Base-by-base conservation (phyloP, 2,113 vertebrate species). In the Pelmatolapia mariae region DNA sequence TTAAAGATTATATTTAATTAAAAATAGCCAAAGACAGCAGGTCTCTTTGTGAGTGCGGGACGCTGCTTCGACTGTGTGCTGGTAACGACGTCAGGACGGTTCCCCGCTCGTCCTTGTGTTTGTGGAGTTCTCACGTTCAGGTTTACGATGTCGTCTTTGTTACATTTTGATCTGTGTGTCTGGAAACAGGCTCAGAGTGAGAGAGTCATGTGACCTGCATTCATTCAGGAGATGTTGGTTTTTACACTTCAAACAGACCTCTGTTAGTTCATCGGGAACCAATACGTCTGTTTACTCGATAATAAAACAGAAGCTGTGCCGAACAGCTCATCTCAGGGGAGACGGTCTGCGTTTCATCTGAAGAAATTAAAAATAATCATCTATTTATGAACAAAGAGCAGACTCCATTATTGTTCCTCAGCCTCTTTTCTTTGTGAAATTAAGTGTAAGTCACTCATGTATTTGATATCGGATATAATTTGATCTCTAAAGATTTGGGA, bases 361-460 rank as follows among this genome's bases (percentile, higher is more conserved):
- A 96, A 94, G 94, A 94, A 96, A 96, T 96, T 95, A 95, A 95
- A 95, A 96, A 94, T 95, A 96, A 96, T 96, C 86, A 94, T 95
- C 93, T 96, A 92, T 95, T 96, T 95, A 95, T 94, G 95, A 95
- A 96, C 94, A 95, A 95, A 95, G 93, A 88, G 84, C 86, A 82
- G 31, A 83, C 76, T 94, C 90, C 92, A 91, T 94, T 93, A 93
- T 85, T 47, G 82, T 68, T 82, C 84, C 76, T 82, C 79, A 45
- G 54, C 81, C 56, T 73, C 84, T 89, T 87, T 88, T 80, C 90
- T 93, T 89, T 94, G 87, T 87, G 80, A 96, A 95, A 93, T 89
- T 82, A 92, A 91, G 87, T 66, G 79, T 36, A 93, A 94, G 93
- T 95, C 93, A 93, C 61, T 92, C 80, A 92, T 90, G 94, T 91